Percentiles rank a stretch among this genome's conserved stretches.
Evolutionary conservation across 2,888 invertebrate species (phyloP).

Genomic region (Slavum lentiscoides): DNA sequence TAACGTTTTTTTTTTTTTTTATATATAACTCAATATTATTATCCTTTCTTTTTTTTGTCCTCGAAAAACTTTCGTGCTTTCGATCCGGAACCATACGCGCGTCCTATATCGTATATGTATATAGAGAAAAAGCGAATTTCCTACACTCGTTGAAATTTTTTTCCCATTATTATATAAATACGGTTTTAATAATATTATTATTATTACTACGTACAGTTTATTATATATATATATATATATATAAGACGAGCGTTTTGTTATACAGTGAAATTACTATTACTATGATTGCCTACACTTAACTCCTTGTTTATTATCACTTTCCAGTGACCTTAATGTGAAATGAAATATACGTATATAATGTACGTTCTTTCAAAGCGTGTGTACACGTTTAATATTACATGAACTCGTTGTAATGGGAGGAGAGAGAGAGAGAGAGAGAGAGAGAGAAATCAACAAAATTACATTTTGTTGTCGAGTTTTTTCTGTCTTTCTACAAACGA

Average conservation of each 20-base stretch:
- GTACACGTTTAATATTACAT: too few relatives aligned
- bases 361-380: background rate
- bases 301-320: constrained; percentile 51
- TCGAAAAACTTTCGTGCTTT: too few relatives aligned
- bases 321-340: constrained; percentile 50
- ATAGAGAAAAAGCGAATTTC: too few relatives aligned
- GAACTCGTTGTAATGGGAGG: background rate
- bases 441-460: constrained; percentile 44
- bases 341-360: background rate
- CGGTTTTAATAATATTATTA: too few relatives aligned
- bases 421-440: constrained; percentile 8
- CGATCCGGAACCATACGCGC: too few relatives aligned
- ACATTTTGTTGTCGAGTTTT: constrained; percentile 15
- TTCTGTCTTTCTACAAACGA: background rate
- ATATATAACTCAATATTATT: too few relatives aligned
- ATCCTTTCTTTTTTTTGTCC: too few relatives aligned
- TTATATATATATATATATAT: background rate
- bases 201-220: background rate
- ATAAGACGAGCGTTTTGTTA: background rate
- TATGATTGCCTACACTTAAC: constrained; percentile 40
- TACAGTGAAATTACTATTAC: constrained; percentile 22
- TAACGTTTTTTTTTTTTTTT: too few relatives aligned
- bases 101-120: too few relatives aligned
- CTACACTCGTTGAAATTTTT: too few relatives aligned
- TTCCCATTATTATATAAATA: too few relatives aligned